Base-by-base conservation (phyloP, 1,140 invertebrate species). In the Heliconius hewitsoni region DNA sequence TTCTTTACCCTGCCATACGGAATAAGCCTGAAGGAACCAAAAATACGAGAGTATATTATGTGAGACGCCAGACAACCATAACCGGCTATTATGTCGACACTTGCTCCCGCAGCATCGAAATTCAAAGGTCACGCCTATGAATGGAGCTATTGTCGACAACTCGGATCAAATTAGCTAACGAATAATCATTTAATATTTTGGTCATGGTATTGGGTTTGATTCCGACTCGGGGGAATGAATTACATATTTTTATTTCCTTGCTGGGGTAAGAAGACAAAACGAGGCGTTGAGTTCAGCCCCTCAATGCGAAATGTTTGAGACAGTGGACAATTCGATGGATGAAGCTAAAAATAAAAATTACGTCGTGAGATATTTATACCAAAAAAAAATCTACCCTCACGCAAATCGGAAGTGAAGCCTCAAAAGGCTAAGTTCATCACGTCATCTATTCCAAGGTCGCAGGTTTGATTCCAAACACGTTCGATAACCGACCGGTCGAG, bases 401-500 rank as follows among this genome's bases (percentile, higher is more conserved):
- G 9, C 3, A 23, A 66, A 66, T 66, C 9, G 13, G 60, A 66
- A 66, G 9, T 30, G 27, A 66, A 66, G 13, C 60, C 13, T 66
- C 3, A 30, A 27, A 57, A 57, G 50, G 50, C 50, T 52, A 52
- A 52, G 50, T 27, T 30, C 60, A 27, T 66, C 60, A 23, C 27
- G 23, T 30, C 55, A 57, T 52, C 73, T 23, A 34, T 74, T 46
- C 52, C 73, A 74, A 74, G 73, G 73, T 55, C 73, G 23, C 50
- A 19, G 27, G 52, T 74, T 73, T 27, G 37, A 73, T 46, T 73
- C 52, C 73, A 52, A 74, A 55, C 73, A 30, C 73, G 73, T 55
- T 74, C 73, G 73, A 52, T 74, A 74, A 74, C 73, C 73, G 30
- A 46, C 72, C 46, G 39, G 37, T 27, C 73, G 16, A n/a, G 42